Conservation (phyloP, 2,888 invertebrate species). For the Dermolepida albohirtum region DNA sequence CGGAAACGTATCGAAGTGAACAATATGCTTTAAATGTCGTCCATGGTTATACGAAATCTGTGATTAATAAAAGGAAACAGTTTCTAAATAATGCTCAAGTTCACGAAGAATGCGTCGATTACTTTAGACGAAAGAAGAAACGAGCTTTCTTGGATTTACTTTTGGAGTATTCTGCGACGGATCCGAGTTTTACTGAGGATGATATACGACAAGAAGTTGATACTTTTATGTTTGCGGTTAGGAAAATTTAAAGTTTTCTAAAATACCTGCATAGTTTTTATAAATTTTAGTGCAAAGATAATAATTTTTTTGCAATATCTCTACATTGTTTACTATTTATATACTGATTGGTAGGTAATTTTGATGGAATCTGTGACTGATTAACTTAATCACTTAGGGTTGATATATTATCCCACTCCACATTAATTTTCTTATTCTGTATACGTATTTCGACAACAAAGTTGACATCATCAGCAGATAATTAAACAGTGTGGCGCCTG, state of each 20-base stretch:
- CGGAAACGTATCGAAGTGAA: constrained; percentile 70
- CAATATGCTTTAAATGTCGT: constrained; percentile 65
- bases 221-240: constrained; percentile 48
- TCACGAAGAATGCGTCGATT: constrained; percentile 18
- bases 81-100: not conserved
- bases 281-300: too few species aligned
- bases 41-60: constrained; percentile 69
- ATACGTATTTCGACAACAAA: too few species aligned
- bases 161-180: constrained; percentile 53
- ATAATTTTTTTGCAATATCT: too few species aligned
- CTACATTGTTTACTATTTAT: too few species aligned
- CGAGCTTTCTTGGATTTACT: constrained; percentile 47
- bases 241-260: not conserved
- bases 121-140: constrained; percentile 36
- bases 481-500: too few species aligned
- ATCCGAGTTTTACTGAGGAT: constrained; percentile 57
- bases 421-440: too few species aligned
- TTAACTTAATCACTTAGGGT: too few species aligned
- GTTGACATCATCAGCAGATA: too few species aligned
- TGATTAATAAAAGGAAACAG: constrained; percentile 67
- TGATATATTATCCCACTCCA: too few species aligned
- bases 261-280: not conserved
- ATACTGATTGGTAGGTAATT: too few species aligned
- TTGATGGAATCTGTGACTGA: too few species aligned
- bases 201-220: constrained; percentile 48